Conservation (phyloP, 53 echinoderm and acorn worm genomes). For the Holothuria leucospilota region DNA sequence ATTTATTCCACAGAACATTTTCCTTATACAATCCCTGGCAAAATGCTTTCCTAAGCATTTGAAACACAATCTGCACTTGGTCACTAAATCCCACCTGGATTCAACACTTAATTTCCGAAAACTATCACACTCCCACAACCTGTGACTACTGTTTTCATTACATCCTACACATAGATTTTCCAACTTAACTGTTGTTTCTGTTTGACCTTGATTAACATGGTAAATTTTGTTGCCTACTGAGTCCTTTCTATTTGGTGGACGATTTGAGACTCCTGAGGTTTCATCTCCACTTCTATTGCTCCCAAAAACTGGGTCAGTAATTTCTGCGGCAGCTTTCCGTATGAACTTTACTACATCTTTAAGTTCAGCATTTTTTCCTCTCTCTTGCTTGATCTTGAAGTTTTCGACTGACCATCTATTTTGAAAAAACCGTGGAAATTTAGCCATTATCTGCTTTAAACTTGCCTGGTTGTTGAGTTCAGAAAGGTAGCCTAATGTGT, state of each 20-base stretch:
- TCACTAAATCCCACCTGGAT: not conserved
- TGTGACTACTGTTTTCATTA: not conserved
- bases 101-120: not conserved
- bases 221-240: too few species aligned
- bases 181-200: not conserved
- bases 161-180: not conserved
- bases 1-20: conserved; percentile 12
- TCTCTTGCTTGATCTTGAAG: conserved; percentile 9
- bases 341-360: conserved; percentile 50
- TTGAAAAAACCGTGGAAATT: conserved; percentile 52
- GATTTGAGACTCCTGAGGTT: not conserved
- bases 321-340: conserved; percentile 40
- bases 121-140: not conserved
- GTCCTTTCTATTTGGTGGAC: not conserved
- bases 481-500: conserved; percentile 27
- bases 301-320: conserved; percentile 48
- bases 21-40: conserved; percentile 2
- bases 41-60: conserved; percentile 6
- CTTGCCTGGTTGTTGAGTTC: conserved; percentile 57
- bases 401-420: conserved; percentile 51
- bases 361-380: conserved; percentile 19
- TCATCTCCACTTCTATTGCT: not conserved
- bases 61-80: conserved; percentile 9
- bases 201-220: not conserved
- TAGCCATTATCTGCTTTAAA: conserved; percentile 42